Percentiles rank a stretch among this genome's conserved stretches.
phyloP scores from a whole-genome alignment of 64 coral and sea anemone species.

The Montipora sp. region DNA sequence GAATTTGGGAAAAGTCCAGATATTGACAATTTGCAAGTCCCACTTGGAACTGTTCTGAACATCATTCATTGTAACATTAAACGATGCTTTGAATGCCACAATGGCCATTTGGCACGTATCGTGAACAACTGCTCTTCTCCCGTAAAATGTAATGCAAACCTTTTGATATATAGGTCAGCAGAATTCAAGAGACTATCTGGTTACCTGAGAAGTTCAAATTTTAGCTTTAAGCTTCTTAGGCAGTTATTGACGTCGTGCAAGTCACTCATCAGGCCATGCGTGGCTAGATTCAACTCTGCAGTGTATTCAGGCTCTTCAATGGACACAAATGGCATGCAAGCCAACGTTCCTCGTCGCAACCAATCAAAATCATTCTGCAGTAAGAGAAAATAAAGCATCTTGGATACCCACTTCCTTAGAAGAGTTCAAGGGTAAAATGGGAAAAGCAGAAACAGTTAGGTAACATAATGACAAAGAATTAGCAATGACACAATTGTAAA shows the following conservation, averaged over 20 bases:
- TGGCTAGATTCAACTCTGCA: slow-evolving; percentile 57
- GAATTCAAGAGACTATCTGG: neutral
- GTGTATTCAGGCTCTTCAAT: slow-evolving; percentile 57
- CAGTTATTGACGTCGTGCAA: slow-evolving; percentile 72
- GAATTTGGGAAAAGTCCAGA: too few species aligned
- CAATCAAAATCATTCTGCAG: slow-evolving; percentile 97
- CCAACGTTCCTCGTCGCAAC: slow-evolving; percentile 86
- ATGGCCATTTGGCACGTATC: neutral
- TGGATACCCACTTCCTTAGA: too few species aligned
- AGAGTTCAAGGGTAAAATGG: too few species aligned
- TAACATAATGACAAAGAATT: too few species aligned
- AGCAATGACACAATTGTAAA: neutral
- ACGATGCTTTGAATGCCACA: too few species aligned
- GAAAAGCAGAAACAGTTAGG: too few species aligned
- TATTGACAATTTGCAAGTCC: too few species aligned
- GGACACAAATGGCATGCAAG: slow-evolving; percentile 64
- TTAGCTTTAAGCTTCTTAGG: slow-evolving; percentile 75
- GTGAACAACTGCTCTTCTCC: neutral
- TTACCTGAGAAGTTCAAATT: slow-evolving; percentile 88
- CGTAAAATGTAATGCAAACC: too few species aligned
- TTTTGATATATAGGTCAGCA: too few species aligned
- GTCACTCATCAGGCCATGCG: slow-evolving; percentile 89
- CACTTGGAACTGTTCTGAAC: too few species aligned
- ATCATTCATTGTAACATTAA: too few species aligned
- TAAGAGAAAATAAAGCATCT: neutral